phyloP scores from a whole-genome alignment of 2,888 invertebrate species.

The Caenorhabditis wallacei region DNA sequence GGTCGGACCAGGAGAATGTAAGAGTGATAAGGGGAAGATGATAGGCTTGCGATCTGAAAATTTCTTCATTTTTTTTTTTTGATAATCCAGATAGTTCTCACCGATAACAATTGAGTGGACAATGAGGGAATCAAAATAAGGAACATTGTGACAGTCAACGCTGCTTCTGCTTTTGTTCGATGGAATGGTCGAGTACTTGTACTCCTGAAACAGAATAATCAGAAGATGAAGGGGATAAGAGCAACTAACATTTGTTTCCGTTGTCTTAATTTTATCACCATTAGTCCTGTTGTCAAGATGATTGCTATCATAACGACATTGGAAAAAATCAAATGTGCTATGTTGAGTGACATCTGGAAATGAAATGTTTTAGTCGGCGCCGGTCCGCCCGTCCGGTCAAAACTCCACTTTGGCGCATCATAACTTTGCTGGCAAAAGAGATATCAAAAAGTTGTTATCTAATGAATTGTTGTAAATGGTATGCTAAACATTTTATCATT shows the following conservation, averaged over 20 bases:
- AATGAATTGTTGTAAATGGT: too few species aligned
- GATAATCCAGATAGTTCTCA: neutral
- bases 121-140: constrained; percentile 39
- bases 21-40: neutral
- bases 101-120: constrained; percentile 36
- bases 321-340: constrained; percentile 34
- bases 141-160: constrained; percentile 51
- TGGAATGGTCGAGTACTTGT: constrained; percentile 3
- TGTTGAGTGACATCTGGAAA: constrained; percentile 22
- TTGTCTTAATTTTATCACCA: constrained; percentile 24
- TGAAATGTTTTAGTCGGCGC: too few species aligned
- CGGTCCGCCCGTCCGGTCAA: too few species aligned
- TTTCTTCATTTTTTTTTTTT: too few species aligned
- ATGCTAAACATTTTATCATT: too few species aligned
- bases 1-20: constrained; percentile 31
- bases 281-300: constrained; percentile 2
- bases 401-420: too few species aligned
- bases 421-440: too few species aligned
- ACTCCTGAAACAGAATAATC: constrained; percentile 20
- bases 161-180: constrained; percentile 39
- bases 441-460: too few species aligned
- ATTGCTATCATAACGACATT: constrained; percentile 1
- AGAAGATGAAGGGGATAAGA: neutral
- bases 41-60: constrained; percentile 32
- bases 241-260: constrained; percentile 12